These are phyloP conservation scores for Anoplophora glabripennis DNA, from an alignment of 1,140 invertebrate species.

Conservation along the genomic window DNA sequence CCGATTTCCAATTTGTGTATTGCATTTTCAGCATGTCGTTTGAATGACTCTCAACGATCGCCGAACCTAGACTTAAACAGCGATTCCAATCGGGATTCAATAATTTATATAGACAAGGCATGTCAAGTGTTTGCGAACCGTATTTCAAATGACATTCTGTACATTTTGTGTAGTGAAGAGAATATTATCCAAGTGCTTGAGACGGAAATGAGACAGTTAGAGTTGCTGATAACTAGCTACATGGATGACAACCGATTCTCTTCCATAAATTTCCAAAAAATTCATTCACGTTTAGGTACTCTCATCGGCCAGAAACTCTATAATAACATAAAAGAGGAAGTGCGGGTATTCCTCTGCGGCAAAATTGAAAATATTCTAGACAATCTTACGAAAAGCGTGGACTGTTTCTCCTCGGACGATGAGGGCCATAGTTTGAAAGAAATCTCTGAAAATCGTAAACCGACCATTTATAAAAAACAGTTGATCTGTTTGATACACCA, in stretches of 20 bases:
- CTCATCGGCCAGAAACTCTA: constrained; percentile 54
- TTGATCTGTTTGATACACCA: constrained; percentile 35
- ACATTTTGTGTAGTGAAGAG: constrained; percentile 34
- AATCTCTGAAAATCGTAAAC: constrained; percentile 24
- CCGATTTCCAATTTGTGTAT: constrained; percentile 58
- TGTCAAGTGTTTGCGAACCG: constrained; percentile 66
- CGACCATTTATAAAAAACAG: constrained; percentile 39
- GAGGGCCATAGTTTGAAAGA: constrained; percentile 37
- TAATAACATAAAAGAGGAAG: constrained; percentile 24
- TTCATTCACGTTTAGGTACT: constrained; percentile 60
- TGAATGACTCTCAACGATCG: constrained; percentile 40
- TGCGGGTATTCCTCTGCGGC: constrained; percentile 1
- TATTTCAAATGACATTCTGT: constrained; percentile 53
- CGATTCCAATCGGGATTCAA: constrained; percentile 37
- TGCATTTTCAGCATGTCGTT: constrained; percentile 53
- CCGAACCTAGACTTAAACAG: too few relatives aligned
- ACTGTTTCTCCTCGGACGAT: constrained; percentile 49
- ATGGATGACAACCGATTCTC: constrained; percentile 60
- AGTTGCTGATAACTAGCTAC: constrained; percentile 63
- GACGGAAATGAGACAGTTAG: constrained; percentile 62
- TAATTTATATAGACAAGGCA: constrained; percentile 63
- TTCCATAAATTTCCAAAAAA: constrained; percentile 58
- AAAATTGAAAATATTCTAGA: constrained; percentile 28
- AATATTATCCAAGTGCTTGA: constrained; percentile 52
- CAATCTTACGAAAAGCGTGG: constrained; percentile 47